Conservation (phyloP, 2,888 invertebrate species). For the Trissolcus brochymenae region DNA sequence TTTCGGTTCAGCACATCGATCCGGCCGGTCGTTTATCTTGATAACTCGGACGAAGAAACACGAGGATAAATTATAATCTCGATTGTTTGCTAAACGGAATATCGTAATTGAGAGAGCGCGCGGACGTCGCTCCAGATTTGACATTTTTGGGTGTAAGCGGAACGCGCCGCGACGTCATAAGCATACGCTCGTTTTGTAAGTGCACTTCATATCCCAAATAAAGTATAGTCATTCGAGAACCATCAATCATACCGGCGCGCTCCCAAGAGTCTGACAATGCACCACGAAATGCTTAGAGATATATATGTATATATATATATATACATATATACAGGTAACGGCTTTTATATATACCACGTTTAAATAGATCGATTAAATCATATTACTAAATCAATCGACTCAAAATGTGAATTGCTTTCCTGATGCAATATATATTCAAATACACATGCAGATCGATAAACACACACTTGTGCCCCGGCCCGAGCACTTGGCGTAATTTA, state of each 20-base stretch:
- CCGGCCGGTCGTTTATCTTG: constrained; percentile 26
- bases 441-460: constrained; percentile 22
- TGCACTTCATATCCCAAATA: constrained; percentile 48
- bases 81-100: constrained; percentile 8
- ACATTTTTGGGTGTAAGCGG: constrained; percentile 22
- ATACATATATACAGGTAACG: constrained; percentile 51
- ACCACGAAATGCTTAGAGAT: constrained; percentile 52
- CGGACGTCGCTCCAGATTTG: constrained; percentile 4
- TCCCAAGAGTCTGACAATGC: constrained; percentile 58
- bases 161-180: constrained; percentile 38
- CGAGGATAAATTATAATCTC: constrained; percentile 22
- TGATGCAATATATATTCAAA: constrained; percentile 50
- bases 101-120: constrained; percentile 30
- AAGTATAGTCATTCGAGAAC: constrained; percentile 61
- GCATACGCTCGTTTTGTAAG: constrained; percentile 34
- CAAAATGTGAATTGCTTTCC: constrained; percentile 43
- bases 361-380: constrained; percentile 52
- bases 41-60: constrained; percentile 22
- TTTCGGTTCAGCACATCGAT: constrained; percentile 18
- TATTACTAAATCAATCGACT: constrained; percentile 54
- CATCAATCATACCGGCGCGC: constrained; percentile 62
- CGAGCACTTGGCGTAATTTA: constrained; percentile 35
- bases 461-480: constrained; percentile 1
- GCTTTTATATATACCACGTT: constrained; percentile 48
- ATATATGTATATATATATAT: no score